Evolutionary conservation across 2,797 vertebrate genomes (phyloP), one percentile per base, ranked within the genome.

Genomic region (Lacerta viridis): DNA sequence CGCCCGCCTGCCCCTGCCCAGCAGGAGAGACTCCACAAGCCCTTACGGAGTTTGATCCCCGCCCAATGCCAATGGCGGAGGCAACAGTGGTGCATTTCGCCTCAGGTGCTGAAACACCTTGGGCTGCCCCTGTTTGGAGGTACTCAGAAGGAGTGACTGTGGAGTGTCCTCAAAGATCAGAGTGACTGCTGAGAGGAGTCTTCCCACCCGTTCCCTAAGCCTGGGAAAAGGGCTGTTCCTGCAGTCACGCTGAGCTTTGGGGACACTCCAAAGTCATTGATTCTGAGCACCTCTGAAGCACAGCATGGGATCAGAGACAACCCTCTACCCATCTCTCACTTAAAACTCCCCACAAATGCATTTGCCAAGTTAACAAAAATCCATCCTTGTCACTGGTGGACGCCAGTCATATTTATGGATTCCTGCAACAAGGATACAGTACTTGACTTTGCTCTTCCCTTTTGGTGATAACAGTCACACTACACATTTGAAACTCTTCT

Each of bases 1-100:
- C 2, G 0, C 10, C 46, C 0, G 10, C 46, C 46, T 10, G 2
- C 46, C 46, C 2, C 43, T 0, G 10, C 46, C 46, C 46, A 46
- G 50, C 50, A 50, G 50, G 50, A 50, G 13, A 50, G 50, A 50
- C 50, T 50, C 50, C 50, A 50, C 50, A 55, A 55, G 50, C 50
- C 50, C 50, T 55, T 55, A 55, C 15, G 50, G 50, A 55, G 3
- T 4, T 15, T 55, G 50, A 3, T 10, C 50, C 50, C 50, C 13
- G 13, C 50, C 50, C 50, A 55, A 55, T 55, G 13, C 50, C 50
- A 55, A 55, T 55, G 50, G 13, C 3, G 3, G 50, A 55, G 50
- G 13, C 3, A 13, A 13, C 50, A 55, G 50, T 55, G 50, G 50
- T 3, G 50, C 50, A 55, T 55, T 15, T 55, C 13, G 50, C 13